Conservation (phyloP, 2,797 vertebrate genomes). For the Etheostoma perlongum region DNA sequence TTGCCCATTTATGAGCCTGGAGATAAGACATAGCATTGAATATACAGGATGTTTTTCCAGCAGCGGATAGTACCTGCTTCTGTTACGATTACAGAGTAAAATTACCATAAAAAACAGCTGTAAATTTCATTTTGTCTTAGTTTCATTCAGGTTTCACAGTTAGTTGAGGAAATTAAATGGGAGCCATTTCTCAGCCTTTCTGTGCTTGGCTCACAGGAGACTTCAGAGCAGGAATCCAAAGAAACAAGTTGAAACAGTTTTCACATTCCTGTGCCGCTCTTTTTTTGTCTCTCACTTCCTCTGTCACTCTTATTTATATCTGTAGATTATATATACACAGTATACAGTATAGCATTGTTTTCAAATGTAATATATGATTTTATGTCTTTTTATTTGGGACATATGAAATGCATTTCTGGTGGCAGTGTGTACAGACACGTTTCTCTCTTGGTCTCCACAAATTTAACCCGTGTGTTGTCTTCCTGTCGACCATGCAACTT, state of each 20-base stretch:
- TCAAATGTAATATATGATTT: no score
- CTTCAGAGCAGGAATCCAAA: conserved; percentile 28
- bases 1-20: neutral
- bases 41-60: neutral
- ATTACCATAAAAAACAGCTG: neutral
- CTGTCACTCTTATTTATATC: no score
- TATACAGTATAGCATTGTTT: no score
- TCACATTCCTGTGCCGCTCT: conserved; percentile 60
- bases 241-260: conserved; percentile 66
- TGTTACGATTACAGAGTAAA: neutral
- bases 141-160: conserved; percentile 1
- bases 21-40: neutral
- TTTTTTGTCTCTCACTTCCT: no score
- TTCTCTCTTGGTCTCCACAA: no score
- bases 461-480: no score
- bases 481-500: no score
- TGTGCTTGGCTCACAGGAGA: neutral
- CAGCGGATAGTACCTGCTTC: neutral
- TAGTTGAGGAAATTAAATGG: neutral
- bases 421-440: no score
- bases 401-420: no score
- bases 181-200: neutral
- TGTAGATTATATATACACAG: no score
- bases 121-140: neutral
- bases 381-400: no score